Evolutionary conservation across 1,140 invertebrate genomes (phyloP).

Genomic region (Ips typographus): DNA sequence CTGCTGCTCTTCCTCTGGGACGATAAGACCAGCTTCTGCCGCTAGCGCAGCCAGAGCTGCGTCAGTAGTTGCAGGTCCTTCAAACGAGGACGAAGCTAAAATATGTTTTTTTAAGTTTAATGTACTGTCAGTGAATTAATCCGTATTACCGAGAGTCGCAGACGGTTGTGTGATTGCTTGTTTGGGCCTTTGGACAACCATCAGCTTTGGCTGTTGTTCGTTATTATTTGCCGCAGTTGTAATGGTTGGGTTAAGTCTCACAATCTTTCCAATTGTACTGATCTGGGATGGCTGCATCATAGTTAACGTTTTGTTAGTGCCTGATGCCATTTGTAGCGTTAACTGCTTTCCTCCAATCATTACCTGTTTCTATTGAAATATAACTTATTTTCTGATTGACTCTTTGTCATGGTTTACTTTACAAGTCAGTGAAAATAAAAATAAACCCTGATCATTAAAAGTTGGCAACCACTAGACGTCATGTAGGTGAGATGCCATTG

Average conservation of each 20-base stretch:
- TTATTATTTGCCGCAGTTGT: conserved; percentile 32
- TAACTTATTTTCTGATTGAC: not conserved
- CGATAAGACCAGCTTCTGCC: conserved; percentile 65
- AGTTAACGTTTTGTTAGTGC: conserved; percentile 51
- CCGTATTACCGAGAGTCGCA: conserved; percentile 53
- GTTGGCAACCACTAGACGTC: too few relatives aligned
- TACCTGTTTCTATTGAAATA: conserved; percentile 58
- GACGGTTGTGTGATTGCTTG: conserved; percentile 62
- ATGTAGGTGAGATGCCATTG: too few relatives aligned
- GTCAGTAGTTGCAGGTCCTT: conserved; percentile 65
- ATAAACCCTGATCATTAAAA: too few relatives aligned
- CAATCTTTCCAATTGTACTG: conserved; percentile 45
- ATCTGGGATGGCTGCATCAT: conserved; percentile 45
- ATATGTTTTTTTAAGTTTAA: not conserved
- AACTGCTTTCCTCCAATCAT: conserved; percentile 71
- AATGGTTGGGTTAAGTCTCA: conserved; percentile 52
- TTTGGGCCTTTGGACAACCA: conserved; percentile 56
- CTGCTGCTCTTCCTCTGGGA: conserved; percentile 51
- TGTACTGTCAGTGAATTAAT: not conserved
- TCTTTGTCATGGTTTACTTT: too few relatives aligned
- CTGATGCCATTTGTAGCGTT: conserved; percentile 56
- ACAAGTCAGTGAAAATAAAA: too few relatives aligned
- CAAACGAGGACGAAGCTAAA: conserved; percentile 56
- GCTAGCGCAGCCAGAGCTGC: conserved; percentile 65
- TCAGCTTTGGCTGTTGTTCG: conserved; percentile 54